Evolutionary conservation across 2,888 invertebrate species (phyloP), one percentile per base, ranked within the genome.

Genomic region (Punctoribates punctum): DNA sequence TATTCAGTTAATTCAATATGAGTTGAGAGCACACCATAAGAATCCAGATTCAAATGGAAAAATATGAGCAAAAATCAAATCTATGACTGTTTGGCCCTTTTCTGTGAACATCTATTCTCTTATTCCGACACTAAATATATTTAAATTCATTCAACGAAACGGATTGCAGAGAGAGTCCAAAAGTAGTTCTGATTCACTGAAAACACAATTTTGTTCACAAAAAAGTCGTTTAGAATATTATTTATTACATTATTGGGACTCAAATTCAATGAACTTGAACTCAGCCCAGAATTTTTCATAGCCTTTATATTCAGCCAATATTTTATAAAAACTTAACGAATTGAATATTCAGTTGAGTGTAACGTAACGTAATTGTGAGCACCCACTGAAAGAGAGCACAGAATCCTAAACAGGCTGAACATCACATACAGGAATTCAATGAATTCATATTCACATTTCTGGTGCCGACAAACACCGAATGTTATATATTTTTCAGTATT

Each of bases 341-440:
- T 25, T 57, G 57, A 57, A 57, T 57, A 57, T 57, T 57, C 23
- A 57, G 57, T 57, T 57, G 57, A 57, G 25, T 57, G 57, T 25
- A 57, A 25, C 57, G 11, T 23, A 57, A 57, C 17, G 0, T 57
- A 25, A 57, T 57, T 23, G 17, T 57, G 8, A 25, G 57, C 57
- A 23, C 57, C 23, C 25, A 6, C 2, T 34, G 34, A 8, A 34
- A 34, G 34, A 34, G 4, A 34, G 34, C 34, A 34, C 34, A 34
- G 34, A 34, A 34, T 34, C 34, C 3, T 34, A 34, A 34, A 34
- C 34, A 34, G 34, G 34, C 34, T 8, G 34, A 34, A 34, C 34
- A 34, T 34, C 34, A 34, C 34, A 34, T 34, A 34, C 34, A 34
- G 8, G 34, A 34, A 34, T 34, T 34, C 34, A 34, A 34, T 34